Evolutionary conservation across 2,113 vertebrate genomes (phyloP), one percentile per base, ranked within the genome.

Genomic region (Athene cunicularia): DNA sequence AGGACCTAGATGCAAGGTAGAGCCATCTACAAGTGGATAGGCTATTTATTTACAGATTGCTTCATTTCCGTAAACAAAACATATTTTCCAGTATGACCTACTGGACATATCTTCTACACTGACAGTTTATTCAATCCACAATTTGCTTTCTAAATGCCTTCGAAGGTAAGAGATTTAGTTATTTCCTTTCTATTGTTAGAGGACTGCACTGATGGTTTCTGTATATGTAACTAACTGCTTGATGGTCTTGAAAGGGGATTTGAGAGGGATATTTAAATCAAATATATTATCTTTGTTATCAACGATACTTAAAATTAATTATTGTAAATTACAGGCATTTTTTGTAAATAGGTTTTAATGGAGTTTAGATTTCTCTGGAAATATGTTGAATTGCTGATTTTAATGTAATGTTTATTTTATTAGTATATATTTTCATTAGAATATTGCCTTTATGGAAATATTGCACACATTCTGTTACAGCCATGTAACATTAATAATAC

Each of bases 91-190:
- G 15, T 86, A 55, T 56, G 55, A 95, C 82, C 58, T 93, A 43
- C 45, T 77, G 81, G 60, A 19, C 6, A 2, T 70, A 49, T 53
- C 92, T 97, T 92, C 55, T 67, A 8, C 37, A 19, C 45, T 94
- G 70, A 88, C 86, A 88, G 67, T 39, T 43, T 86, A 41, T 93
- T 82, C 62, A 92, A 30, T 80, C 58, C 66, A 14, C 52, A 63
- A 0, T 66, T 87, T 87, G 15, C 33, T 86, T 89, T 82, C 75
- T 95, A 68, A 84, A 92, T 89, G 83, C 56, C 94, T 83, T 90
- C 12, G 20, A 97, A 97, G 97, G 97, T 98, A 98, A 97, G 97
- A 81, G 22, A 64, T 28, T 60, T 77, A 26, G n/a, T 88, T 90
- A 43, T 64, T 93, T 66, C 30, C 45, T 63, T 71, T 84, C 12